Base-by-base conservation (phyloP, 1,140 invertebrate genomes). In the Hyles vespertilio region DNA sequence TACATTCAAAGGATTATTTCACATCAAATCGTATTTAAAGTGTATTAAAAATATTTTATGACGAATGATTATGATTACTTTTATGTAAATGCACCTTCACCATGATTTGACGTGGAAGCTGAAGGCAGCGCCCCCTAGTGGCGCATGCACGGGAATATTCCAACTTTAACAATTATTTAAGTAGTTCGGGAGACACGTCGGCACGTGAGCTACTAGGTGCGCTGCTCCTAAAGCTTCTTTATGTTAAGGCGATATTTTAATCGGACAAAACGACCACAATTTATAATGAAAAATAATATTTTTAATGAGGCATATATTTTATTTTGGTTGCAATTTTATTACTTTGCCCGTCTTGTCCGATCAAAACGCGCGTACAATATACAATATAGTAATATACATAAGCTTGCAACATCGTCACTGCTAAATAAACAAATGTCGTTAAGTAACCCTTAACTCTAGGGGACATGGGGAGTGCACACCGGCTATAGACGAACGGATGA, bases 51-150 rank as follows among this genome's bases (percentile, higher is more conserved):
- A 22, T 22, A 48, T 11, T 11, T 8, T 48, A 48, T 11, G 10
- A 48, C n/a, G 12, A 8, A 22, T 48, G 46, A 22, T n/a, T 10
- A 48, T 11, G 46, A 11, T 4, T 63, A 63, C 44, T 55, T 43
- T 43, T 56, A 56, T 69, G 69, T 80, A 80, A 80, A 80, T 78
- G 77, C 77, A 78, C 77, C 77, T 72, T 73, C 77, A 80, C 75
- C 77, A 65, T 61, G 32, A 56, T 61, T 59, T 59, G 56, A 51
- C 12, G 34, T 51, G 9, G 8, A 51, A 51, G 50, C 50, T 33
- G 34, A 51, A 22, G 5, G 32, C 50, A 9, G 32, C 32, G 48
- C 3, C 32, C 12, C 8, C 9, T 51, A 12, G 34, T 32, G 32
- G 6, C 9, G 34, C 32, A 51, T 5, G n/a, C 36, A 5, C 36